Evolutionary conservation across 1,140 invertebrate species (phyloP).

Genomic region (Drosophila kepulauana): DNA sequence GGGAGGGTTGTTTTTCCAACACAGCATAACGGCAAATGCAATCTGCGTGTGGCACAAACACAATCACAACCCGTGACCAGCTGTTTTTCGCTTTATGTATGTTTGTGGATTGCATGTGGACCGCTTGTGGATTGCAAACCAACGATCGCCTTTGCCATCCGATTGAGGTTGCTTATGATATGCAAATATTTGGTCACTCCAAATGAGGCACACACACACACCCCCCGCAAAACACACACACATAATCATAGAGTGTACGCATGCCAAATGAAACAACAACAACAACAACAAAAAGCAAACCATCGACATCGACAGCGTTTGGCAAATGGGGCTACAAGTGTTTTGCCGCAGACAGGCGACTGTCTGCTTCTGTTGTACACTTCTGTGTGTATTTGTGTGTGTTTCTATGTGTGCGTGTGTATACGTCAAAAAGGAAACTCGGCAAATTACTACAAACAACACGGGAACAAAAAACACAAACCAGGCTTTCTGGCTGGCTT

Average conservation of each 20-base stretch:
- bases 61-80: slow-evolving; percentile 45
- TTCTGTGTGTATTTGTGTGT: not conserved
- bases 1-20: slow-evolving; percentile 45
- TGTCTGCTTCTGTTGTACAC: slow-evolving; percentile 16
- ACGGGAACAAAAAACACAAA: slow-evolving; percentile 37
- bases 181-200: slow-evolving; percentile 68
- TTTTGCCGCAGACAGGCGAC: slow-evolving; percentile 49
- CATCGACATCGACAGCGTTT: not conserved
- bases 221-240: not conserved
- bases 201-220: slow-evolving; percentile 36
- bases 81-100: slow-evolving; percentile 48
- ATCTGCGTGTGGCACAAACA: slow-evolving; percentile 42
- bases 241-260: slow-evolving; percentile 42
- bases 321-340: slow-evolving; percentile 69
- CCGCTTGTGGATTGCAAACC: not conserved
- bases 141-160: not conserved
- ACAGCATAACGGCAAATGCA: slow-evolving; percentile 41
- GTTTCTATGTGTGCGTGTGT: slow-evolving; percentile 12
- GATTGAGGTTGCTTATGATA: slow-evolving; percentile 56
- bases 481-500: slow-evolving; percentile 19
- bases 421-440: slow-evolving; percentile 65
- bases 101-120: not conserved
- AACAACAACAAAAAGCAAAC: slow-evolving; percentile 28
- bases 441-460: slow-evolving; percentile 66
- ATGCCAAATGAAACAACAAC: slow-evolving; percentile 48